phyloP scores from a whole-genome alignment of 2,113 vertebrate species.

The Amia ocellicauda region DNA sequence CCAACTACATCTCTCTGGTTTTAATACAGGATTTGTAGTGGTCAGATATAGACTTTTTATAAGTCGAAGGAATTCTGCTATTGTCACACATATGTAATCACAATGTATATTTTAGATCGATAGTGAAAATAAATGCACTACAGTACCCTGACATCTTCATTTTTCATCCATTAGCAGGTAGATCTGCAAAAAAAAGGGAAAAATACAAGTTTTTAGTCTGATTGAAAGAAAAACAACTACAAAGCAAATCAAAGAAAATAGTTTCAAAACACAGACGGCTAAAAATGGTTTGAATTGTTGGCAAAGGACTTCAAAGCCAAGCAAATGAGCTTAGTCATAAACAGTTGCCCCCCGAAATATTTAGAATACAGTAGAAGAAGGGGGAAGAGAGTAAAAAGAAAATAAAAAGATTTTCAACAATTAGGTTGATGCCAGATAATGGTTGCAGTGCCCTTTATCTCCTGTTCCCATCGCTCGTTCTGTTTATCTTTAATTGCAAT shows the following conservation, averaged over 20 bases:
- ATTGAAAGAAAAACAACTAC: slow-evolving; percentile 44
- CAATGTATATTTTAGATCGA: no score
- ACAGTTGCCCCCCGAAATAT: slow-evolving; percentile 55
- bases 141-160: no score
- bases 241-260: slow-evolving; percentile 36
- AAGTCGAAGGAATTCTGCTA: no score
- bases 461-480: slow-evolving; percentile 56
- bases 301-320: slow-evolving; percentile 62
- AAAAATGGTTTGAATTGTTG: slow-evolving; percentile 47
- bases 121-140: no score
- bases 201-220: slow-evolving; percentile 39
- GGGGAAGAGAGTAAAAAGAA: slow-evolving; percentile 38
- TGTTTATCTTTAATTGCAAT: slow-evolving; percentile 72
- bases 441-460: slow-evolving; percentile 46
- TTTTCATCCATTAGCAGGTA: no score
- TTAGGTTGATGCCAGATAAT: slow-evolving; percentile 76
- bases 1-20: no score
- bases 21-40: no score
- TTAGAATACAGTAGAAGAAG: slow-evolving; percentile 45
- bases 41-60: no score
- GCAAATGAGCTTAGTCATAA: slow-evolving; percentile 55
- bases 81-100: no score
- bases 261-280: slow-evolving; percentile 46
- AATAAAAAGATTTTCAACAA: slow-evolving; percentile 64
- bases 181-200: no score